Base-by-base conservation (phyloP, 2,888 invertebrate genomes). In the Metacarcinus magister region DNA sequence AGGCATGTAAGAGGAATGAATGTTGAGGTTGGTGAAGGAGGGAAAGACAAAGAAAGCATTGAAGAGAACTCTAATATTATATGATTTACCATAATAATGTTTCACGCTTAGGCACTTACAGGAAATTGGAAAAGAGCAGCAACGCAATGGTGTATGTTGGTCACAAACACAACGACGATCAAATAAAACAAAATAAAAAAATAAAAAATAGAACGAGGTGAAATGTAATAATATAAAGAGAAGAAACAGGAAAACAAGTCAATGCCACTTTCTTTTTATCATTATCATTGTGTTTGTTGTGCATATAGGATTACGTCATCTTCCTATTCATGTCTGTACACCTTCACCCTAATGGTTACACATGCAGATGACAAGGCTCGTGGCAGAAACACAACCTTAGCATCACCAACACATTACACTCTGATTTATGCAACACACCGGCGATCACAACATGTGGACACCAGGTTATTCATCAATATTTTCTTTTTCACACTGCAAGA, bases 401-500 rank as follows among this genome's bases (percentile, higher is more conserved):
- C 67, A 67, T 67, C 67, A 67, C 67, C 67, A 67, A 67, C 67
- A 67, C n/a, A 67, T 16, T 23, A 10, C n/a, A 1, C n/a, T 23
- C 67, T 67, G 67, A 67, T 67, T 67, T 19, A 67, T 67, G 19
- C 23, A 67, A 19, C 67, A 67, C 0, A 10, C 67, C 67, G 23
- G 16, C 82, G 28, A 82, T 82, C 32, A 82, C 32, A 82, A 82
- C 32, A 82, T 32, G 82, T 82, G 82, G 82, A 82, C 82, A 82
- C 82, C 10, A 82, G 19, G 19, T 82, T 82, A 82, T 82, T 82
- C 82, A 82, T 82, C 28, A 82, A n/a, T 32, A 82, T 2, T 19
- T 82, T 32, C 32, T 32, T 10, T 75, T 3, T 32, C n/a, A 67
- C 7, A 10, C 16, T 67, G 19, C 0, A 67, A 8, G 1, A 32